Conservation (phyloP, 2,113 vertebrate genomes). For the Lampris incognitus region DNA sequence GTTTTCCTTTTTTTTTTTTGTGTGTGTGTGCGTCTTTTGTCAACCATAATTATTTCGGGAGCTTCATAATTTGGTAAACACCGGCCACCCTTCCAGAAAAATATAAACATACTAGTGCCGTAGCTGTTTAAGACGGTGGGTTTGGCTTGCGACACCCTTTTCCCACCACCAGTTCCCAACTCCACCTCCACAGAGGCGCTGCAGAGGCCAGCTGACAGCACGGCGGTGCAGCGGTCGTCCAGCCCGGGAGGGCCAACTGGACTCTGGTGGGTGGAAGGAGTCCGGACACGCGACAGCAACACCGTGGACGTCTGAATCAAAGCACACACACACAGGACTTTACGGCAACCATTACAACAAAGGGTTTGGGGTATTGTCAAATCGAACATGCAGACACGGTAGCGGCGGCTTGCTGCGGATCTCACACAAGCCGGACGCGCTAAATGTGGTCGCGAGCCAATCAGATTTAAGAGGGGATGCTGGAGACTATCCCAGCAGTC, state of each 20-base stretch:
- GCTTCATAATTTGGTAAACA: slow-evolving; percentile 71
- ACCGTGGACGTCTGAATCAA: slow-evolving; percentile 10
- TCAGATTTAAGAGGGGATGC: not conserved
- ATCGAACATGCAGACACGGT: not conserved
- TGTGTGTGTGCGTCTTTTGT: not conserved
- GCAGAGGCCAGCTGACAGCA: too few species aligned
- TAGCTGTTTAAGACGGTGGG: slow-evolving; percentile 51
- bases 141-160: slow-evolving; percentile 65
- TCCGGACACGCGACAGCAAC: not conserved
- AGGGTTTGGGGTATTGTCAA: not conserved
- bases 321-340: not conserved
- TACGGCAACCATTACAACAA: not conserved
- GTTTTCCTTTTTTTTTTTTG: slow-evolving; percentile 45
- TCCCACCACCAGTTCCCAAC: slow-evolving; percentile 53
- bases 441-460: not conserved
- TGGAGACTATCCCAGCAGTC: too few species aligned
- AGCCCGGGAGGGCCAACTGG: not conserved
- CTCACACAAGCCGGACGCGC: not conserved
- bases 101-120: slow-evolving; percentile 52
- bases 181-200: slow-evolving; percentile 27
- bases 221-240: too few species aligned
- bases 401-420: not conserved
- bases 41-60: slow-evolving; percentile 66
- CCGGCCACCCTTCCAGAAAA: slow-evolving; percentile 52
- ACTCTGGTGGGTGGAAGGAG: not conserved